Base-by-base conservation (phyloP, 2,113 vertebrate species). In the Nothoprocta pentlandii region DNA sequence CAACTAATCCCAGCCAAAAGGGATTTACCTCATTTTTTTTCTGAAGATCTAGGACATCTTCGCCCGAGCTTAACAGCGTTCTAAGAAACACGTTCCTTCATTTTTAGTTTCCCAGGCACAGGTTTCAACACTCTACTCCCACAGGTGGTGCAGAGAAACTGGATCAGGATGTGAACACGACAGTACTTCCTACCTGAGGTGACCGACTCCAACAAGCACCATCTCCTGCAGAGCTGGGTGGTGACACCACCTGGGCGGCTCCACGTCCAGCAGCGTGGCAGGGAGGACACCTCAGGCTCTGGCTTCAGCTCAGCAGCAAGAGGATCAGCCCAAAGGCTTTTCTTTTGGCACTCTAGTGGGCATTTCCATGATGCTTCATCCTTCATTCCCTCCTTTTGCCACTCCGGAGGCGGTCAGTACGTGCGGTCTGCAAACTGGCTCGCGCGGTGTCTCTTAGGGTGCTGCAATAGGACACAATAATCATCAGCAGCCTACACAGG, bases 151-250 rank as follows among this genome's bases (percentile, higher is more conserved):
- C 36, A 54, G 34, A 75, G 36, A n/a, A 75, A 14, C 26, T 59
- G 56, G 26, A 49, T 44, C 8, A 21, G n/a, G 28, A 8, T 1
- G 9, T 19, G 67, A 59, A 53, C 10, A 11, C 2, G 11, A 7
- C 8, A 14, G 54, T 28, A 14, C 30, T 56, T 56, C 10, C 46
- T 71, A 25, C 13, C 36, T 36, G 39, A 2, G 26, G 19, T 67
- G 34, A 61, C 15, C 17, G 0, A 0, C 23, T 47, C 21, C 58
- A 61, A 25, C 8, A 15, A 30, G 3, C 25, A 16, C 23, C 23
- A 54, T 39, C 25, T 62, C 19, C 47, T n/a, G 41, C 32, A 93
- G 54, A 75, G 47, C 34, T 20, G 10, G 21, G 21, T 10, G 49
- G 49, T 49, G 49, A 49, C 21, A 22, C 49, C 4, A 21, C 21